Conservation (phyloP, 92 coral and sea anemone species). For the Paragorgia papillata region DNA sequence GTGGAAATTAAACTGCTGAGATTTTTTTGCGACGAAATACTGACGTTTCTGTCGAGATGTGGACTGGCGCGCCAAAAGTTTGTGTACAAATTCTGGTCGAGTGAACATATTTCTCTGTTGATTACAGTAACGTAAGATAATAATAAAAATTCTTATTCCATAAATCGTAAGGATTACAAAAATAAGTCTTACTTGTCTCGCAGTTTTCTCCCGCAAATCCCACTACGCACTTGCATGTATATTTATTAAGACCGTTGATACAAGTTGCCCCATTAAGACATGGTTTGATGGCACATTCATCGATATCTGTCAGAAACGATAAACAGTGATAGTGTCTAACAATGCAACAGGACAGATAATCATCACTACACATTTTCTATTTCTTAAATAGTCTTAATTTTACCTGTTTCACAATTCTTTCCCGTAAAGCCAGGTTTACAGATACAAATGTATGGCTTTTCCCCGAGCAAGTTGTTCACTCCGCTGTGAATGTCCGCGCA, state of each 20-base stretch:
- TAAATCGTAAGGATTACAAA: no score
- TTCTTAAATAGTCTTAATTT: not conserved
- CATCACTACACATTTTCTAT: no score
- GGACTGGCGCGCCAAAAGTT: no score
- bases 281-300: constrained; percentile 35
- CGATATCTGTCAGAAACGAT: constrained; percentile 18
- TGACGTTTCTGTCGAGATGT: no score
- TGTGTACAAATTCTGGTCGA: no score
- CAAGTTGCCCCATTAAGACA: constrained; percentile 45
- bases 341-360: no score
- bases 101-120: no score
- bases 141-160: no score
- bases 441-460: constrained; percentile 19
- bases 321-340: no score
- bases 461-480: constrained; percentile 17
- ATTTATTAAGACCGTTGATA: constrained; percentile 19
- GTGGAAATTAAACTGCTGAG: no score
- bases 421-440: constrained; percentile 30
- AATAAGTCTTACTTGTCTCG: constrained; percentile 33
- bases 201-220: constrained; percentile 39
- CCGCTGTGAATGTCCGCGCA: constrained; percentile 40
- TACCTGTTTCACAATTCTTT: constrained; percentile 39
- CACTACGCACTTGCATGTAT: constrained; percentile 24
- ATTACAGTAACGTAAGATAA: no score
- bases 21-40: no score